These are phyloP conservation scores for Crepidodera aurea DNA, from an alignment of 2,888 invertebrate species.

Conservation along the genomic window DNA sequence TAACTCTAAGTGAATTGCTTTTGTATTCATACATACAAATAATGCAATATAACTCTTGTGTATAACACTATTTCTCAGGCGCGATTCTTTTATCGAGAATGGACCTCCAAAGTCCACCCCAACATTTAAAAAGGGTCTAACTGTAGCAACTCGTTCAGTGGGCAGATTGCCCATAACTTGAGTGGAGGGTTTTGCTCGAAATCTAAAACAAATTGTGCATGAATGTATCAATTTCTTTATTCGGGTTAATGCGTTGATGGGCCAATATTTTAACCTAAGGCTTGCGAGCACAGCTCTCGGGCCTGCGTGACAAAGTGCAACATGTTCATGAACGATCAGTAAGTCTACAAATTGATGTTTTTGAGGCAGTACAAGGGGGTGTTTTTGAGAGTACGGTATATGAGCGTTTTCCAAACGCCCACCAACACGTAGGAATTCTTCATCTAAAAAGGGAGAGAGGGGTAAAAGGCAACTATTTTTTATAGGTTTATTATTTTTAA, in stretches of 20 bases:
- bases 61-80: conserved; percentile 43
- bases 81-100: conserved; percentile 31
- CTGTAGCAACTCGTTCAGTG: conserved; percentile 8
- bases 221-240: conserved; percentile 5
- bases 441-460: not conserved
- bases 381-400: no score
- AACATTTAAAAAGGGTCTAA: conserved; percentile 25
- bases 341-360: not conserved
- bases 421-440: not conserved
- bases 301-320: conserved; percentile 19
- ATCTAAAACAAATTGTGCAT: conserved; percentile 25
- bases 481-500: not conserved
- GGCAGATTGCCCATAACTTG: conserved; percentile 40
- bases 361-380: conserved; percentile 4
- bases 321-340: conserved; percentile 20
- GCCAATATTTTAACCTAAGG: conserved; percentile 19
- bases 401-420: not conserved
- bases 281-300: conserved; percentile 3
- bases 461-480: not conserved
- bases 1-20: conserved; percentile 13
- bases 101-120: conserved; percentile 48
- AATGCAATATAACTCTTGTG: no score
- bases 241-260: conserved; percentile 13
- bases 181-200: not conserved
- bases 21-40: conserved; percentile 35